Evolutionary conservation across 2,797 vertebrate species (phyloP), one percentile per base, ranked within the genome.

Genomic region (Scolopax bukidnonensis): DNA sequence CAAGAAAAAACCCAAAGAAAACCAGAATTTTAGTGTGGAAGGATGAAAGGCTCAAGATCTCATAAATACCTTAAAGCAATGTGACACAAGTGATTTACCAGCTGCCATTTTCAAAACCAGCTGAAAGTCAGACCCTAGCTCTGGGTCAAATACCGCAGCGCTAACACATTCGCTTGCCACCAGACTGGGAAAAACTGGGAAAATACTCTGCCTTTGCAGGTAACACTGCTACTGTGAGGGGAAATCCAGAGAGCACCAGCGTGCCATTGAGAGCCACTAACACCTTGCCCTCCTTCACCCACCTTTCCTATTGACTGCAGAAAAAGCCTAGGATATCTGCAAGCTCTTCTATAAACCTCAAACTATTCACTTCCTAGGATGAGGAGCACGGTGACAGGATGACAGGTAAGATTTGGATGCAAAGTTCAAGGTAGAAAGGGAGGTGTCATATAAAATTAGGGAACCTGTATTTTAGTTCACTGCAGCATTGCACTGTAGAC

Each of bases 161-260:
- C 33, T 6, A 50, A 81, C 38, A 17, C 4, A 1, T 11, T 25
- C 18, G 41, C 20, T 30, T 38, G 25, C 2, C 0, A 41, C 11
- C 8, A 2, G 6, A 12, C 33, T 69, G 59, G 50, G 56, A 38
- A 74, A 74, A 71, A 61, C 38, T 13, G 40, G 40, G 40, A 40
- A 40, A 40, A 33, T 0, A 9, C n/a, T 45, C 41, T 70, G 27
- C 27, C 61, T 57, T 27, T 28, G 30, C 23, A 78, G 43, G 36
- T 20, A 27, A 71, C 71, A 64, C 23, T 2, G 11, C 24, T 27
- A 4, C 10, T 6, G 10, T 4, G 32, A 76, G 8, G 9, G 6
- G 20, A 78, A 85, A 90, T 15, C 23, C 14, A 76, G 20, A 19
- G 21, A 53, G 57, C 15, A 48, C 6, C 50, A 27, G 74, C 40